A percentile compares a stretch with the other conserved stretches of the same genome.
Conservation (phyloP, 2,113 vertebrate genomes). For the Cariama cristata region DNA sequence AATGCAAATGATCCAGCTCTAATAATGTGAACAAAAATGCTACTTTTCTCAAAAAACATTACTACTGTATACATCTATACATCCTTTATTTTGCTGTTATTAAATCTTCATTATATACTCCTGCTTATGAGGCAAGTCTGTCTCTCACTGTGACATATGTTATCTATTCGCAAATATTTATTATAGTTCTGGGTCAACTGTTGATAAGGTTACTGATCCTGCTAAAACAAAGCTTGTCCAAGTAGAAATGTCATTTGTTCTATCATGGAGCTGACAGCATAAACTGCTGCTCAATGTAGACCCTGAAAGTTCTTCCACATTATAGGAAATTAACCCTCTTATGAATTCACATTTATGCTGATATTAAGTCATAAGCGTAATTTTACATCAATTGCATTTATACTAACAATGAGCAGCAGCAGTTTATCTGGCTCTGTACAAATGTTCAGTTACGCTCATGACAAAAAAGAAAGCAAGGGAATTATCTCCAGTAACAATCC, state of each 20-base stretch:
- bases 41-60: constrained; percentile 29
- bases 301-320: constrained; percentile 26
- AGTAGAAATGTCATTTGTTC: constrained; percentile 91
- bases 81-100: constrained; percentile 59
- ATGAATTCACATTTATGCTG: not conserved
- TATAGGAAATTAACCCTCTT: not conserved
- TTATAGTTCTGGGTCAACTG: constrained; percentile 91
- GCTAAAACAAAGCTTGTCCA: constrained; percentile 90
- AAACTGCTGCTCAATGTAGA: constrained; percentile 74
- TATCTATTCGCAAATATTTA: constrained; percentile 78
- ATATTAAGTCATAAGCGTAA: constrained; percentile 44
- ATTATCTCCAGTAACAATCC: not conserved
- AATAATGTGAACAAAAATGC: not conserved
- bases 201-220: constrained; percentile 94
- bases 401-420: not conserved
- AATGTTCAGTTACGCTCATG: not conserved
- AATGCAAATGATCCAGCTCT: not conserved
- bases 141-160: constrained; percentile 86
- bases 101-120: constrained; percentile 74
- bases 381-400: constrained; percentile 19
- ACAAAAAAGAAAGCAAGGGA: not conserved
- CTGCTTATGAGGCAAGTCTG: constrained; percentile 72
- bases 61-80: not conserved
- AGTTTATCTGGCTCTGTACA: not conserved
- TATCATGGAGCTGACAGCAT: constrained; percentile 78